Evolutionary conservation across 2,113 vertebrate genomes (phyloP).

Genomic region (Pedionomus torquatus): DNA sequence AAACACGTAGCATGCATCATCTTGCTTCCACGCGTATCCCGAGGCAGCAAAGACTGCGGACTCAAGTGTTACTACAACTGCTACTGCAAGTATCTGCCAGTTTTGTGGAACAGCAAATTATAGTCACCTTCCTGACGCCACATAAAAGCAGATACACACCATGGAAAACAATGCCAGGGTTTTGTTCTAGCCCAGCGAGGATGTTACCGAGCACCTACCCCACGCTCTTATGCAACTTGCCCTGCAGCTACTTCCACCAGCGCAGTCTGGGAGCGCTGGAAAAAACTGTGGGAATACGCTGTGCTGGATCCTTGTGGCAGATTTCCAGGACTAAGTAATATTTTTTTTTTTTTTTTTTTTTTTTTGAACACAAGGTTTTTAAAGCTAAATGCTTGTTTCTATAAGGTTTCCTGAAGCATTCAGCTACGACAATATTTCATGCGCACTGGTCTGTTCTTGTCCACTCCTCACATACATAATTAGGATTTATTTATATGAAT

Average conservation of each 20-base stretch:
- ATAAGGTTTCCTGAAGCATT: neutral
- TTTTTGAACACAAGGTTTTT: neutral
- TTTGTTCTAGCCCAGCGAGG: neutral
- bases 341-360: neutral
- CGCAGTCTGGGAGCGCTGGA: neutral
- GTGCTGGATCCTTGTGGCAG: constrained; percentile 3
- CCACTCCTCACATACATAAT: neutral
- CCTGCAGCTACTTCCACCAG: constrained; percentile 37
- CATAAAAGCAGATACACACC: constrained; percentile 26
- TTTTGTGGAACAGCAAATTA: constrained; percentile 49
- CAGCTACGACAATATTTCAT: neutral
- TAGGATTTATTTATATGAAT: neutral
- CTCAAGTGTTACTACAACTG: neutral
- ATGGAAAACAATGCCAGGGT: constrained; percentile 22
- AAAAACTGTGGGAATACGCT: constrained; percentile 20
- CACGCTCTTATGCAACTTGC: neutral
- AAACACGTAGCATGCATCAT: constrained; percentile 18
- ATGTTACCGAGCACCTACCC: constrained; percentile 20
- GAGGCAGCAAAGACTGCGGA: neutral
- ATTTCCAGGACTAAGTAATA: neutral
- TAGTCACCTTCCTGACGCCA: constrained; percentile 33
- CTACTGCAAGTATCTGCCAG: constrained; percentile 12
- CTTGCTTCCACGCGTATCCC: constrained; percentile 18
- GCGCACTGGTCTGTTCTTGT: neutral
- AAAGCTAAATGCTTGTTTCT: neutral